Evolutionary conservation across 2,888 invertebrate genomes (phyloP).

Genomic region (Drosophila meridiana): DNA sequence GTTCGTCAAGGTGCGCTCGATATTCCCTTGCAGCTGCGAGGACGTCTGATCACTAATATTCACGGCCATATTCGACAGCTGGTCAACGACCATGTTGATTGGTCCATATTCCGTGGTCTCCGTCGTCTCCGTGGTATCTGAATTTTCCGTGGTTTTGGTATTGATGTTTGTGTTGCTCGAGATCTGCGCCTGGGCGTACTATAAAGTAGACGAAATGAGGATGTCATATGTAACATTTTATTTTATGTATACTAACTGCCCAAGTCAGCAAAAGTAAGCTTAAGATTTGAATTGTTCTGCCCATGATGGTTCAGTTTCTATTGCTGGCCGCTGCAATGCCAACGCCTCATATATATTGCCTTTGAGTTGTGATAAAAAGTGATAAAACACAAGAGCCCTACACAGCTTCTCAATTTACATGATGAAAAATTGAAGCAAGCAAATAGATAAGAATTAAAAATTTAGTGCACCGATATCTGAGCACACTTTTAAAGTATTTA

Average conservation of each 20-base stretch:
- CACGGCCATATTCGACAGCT: conserved; percentile 62
- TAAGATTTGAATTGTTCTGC: conserved; percentile 27
- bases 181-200: conserved; percentile 28
- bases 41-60: conserved; percentile 59
- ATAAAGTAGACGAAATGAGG: background rate
- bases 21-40: conserved; percentile 57
- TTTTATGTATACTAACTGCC: conserved; percentile 48
- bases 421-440: conserved; percentile 26
- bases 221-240: background rate
- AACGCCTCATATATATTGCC: conserved; percentile 38
- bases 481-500: background rate
- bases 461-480: background rate
- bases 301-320: conserved; percentile 43
- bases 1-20: conserved; percentile 46
- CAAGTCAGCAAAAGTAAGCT: conserved; percentile 38
- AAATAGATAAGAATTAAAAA: background rate
- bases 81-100: conserved; percentile 66
- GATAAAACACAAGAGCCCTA: conserved; percentile 20
- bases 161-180: conserved; percentile 20
- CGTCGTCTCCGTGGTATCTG: conserved; percentile 38
- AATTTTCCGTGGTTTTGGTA: conserved; percentile 37
- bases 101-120: conserved; percentile 67
- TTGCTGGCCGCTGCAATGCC: background rate
- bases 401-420: conserved; percentile 52
- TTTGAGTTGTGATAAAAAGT: conserved; percentile 4